Conservation (phyloP, 2,797 vertebrate species). For the Dromococcyx pavoninus region DNA sequence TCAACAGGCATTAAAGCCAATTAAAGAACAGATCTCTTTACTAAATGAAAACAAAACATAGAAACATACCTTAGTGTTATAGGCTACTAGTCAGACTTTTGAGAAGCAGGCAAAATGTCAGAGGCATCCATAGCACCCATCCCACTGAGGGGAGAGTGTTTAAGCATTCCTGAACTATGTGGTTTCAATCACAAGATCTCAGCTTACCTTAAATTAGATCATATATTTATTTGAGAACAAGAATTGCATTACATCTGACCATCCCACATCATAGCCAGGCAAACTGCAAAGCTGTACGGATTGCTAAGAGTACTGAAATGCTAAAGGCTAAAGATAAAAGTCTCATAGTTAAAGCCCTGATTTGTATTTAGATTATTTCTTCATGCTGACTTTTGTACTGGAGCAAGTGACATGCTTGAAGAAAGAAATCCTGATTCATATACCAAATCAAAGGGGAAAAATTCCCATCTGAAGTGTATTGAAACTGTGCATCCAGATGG, state of each 20-base stretch:
- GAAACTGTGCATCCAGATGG: not conserved
- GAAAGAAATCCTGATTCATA: not conserved
- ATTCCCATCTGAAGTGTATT: not conserved
- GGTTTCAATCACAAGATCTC: conserved; percentile 10
- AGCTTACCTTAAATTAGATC: conserved; percentile 38
- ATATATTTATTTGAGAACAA: conserved; percentile 42
- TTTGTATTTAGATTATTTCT: not conserved
- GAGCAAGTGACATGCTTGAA: not conserved
- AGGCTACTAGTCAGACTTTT: not conserved
- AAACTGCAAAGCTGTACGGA: not conserved
- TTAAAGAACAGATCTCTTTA: not conserved
- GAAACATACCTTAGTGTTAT: not conserved
- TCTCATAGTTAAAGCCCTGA: not conserved
- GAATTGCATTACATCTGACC: conserved; percentile 11
- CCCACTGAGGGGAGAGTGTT: not conserved
- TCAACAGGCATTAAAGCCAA: not conserved
- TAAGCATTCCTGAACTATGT: conserved; percentile 28
- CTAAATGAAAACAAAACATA: not conserved
- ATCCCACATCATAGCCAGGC: not conserved
- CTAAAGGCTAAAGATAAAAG: not conserved
- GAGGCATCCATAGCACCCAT: not conserved
- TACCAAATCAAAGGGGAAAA: not conserved
- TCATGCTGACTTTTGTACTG: not conserved
- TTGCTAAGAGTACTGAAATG: not conserved
- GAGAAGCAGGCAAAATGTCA: not conserved